These are phyloP conservation scores for Acipenser oxyrinchus DNA, from an alignment of 2,797 vertebrate species.

Conservation along the genomic window DNA sequence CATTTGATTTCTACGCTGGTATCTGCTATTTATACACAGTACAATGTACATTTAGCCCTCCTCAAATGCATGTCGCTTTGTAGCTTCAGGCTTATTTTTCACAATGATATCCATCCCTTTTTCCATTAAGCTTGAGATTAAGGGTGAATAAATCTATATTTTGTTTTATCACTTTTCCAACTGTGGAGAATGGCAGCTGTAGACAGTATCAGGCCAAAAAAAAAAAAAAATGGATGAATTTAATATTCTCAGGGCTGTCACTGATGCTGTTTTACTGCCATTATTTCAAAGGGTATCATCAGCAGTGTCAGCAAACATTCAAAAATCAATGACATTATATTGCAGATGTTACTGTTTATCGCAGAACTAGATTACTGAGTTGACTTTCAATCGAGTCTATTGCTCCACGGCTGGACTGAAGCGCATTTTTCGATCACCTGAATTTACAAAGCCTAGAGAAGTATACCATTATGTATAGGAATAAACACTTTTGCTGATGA, in stretches of 20 bases:
- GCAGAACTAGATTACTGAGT: neutral
- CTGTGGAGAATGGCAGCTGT: neutral
- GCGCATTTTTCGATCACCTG: neutral
- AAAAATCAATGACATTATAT: conserved; percentile 1
- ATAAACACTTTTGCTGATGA: no score
- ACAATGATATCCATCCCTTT: neutral
- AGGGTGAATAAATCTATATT: neutral
- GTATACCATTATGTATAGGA: no score
- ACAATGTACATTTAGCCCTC: no score
- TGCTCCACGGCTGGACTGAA: neutral
- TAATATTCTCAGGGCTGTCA: neutral
- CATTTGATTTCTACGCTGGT: no score
- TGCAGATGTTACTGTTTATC: neutral
- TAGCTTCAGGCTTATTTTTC: no score
- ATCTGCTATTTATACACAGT: no score
- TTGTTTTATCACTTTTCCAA: neutral
- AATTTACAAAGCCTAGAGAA: no score
- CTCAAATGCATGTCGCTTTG: no score
- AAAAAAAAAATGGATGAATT: neutral
- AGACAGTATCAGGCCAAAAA: neutral
- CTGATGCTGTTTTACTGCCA: neutral
- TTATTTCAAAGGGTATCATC: neutral
- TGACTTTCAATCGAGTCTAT: neutral
- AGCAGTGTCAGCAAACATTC: neutral
- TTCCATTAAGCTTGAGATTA: neutral